Percentiles rank a stretch among this genome's conserved stretches.
These are phyloP conservation scores for Melipona bicolor DNA, from an alignment of 2,888 invertebrate species.

Conservation along the genomic window DNA sequence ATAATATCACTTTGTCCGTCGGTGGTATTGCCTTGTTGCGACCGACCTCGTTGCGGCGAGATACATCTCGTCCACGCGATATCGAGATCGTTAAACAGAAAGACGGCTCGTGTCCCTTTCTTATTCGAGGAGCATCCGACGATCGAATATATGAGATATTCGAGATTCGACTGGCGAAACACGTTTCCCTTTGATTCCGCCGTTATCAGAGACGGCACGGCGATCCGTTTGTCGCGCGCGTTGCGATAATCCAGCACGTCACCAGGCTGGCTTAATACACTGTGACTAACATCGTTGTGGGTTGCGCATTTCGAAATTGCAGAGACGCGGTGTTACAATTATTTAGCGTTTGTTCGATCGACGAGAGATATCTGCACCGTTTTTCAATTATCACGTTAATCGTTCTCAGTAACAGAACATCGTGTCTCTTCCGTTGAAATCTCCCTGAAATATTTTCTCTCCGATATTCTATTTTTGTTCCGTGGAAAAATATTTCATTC, in stretches of 20 bases:
- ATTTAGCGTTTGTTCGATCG: neutral
- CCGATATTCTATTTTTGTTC: no score
- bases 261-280: constrained; percentile 2
- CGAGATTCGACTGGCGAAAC: constrained; percentile 57
- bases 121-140: constrained; percentile 58
- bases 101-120: constrained; percentile 44
- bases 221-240: neutral
- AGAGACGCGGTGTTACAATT: neutral
- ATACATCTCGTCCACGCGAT: no score
- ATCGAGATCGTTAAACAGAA: constrained; percentile 41
- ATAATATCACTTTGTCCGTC: no score
- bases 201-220: constrained; percentile 62
- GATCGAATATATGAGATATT: constrained; percentile 70
- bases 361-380: neutral
- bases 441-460: no score
- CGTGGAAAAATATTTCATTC: neutral
- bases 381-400: no score
- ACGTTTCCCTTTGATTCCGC: constrained; percentile 72
- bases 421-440: no score
- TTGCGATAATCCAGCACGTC: constrained; percentile 13
- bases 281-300: neutral
- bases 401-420: no score
- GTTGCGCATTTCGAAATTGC: neutral
- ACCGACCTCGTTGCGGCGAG: no score
- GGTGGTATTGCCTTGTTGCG: no score